A percentile compares a stretch with the other conserved stretches of the same genome.
Conservation (phyloP, 2,113 vertebrate species). For the Hippocampus barbouri region DNA sequence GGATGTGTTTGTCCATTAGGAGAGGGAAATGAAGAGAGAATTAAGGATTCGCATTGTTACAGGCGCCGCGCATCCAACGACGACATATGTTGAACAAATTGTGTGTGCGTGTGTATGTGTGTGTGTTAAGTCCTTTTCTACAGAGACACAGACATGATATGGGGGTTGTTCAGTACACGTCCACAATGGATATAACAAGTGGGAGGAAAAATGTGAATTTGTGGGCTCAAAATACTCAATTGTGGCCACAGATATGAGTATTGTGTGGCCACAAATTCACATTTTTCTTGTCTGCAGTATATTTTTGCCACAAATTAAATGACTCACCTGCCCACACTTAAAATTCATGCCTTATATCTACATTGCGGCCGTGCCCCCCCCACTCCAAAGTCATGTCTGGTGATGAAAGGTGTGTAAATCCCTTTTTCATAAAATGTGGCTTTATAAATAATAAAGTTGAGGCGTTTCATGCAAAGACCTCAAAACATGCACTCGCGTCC, state of each 20-base stretch:
- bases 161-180: too few relatives aligned
- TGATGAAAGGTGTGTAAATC: conserved; percentile 10
- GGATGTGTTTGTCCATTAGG: conserved; percentile 56
- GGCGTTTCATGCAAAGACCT: conserved; percentile 65
- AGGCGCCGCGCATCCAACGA: conserved; percentile 34
- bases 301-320: too few relatives aligned
- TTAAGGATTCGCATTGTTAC: conserved; percentile 52
- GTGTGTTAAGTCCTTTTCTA: too few relatives aligned
- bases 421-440: conserved; percentile 22
- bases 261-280: neutral
- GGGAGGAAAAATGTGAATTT: too few relatives aligned
- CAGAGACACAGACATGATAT: neutral
- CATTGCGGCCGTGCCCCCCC: too few relatives aligned
- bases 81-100: conserved; percentile 31
- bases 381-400: too few relatives aligned
- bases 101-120: neutral
- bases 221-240: neutral
- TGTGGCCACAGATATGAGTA: neutral
- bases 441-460: conserved; percentile 66
- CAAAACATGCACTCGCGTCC: conserved; percentile 60
- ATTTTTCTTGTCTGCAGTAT: too few relatives aligned
- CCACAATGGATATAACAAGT: too few relatives aligned
- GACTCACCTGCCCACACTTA: too few relatives aligned
- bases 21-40: conserved; percentile 52
- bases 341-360: too few relatives aligned